A percentile compares a stretch with the other conserved stretches of the same genome.
Evolutionary conservation across 2,797 vertebrate genomes (phyloP).

Genomic region (Anableps anableps): DNA sequence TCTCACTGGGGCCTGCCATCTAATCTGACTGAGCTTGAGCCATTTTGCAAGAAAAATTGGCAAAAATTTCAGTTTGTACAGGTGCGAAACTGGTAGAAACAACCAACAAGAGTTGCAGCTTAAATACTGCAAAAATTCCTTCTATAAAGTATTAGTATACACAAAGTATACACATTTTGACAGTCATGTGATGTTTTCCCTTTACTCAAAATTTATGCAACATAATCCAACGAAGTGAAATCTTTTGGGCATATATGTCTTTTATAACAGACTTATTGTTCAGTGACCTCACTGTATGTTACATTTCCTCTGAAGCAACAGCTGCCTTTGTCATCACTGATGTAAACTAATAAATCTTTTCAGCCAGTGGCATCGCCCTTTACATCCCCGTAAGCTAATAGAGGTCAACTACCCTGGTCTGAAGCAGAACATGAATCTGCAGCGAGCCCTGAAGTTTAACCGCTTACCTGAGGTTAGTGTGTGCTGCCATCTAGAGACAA

Average conservation of each 20-base stretch:
- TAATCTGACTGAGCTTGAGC: not conserved
- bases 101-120: not conserved
- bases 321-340: not conserved
- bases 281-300: not conserved
- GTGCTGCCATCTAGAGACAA: slow-evolving; percentile 69
- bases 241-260: not conserved
- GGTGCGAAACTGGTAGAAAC: not conserved
- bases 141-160: not conserved
- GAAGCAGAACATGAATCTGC: slow-evolving; percentile 89
- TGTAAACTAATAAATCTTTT: slow-evolving; percentile 24
- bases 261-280: not conserved
- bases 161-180: not conserved
- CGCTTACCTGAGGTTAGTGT: slow-evolving; percentile 88
- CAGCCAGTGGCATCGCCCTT: slow-evolving; percentile 92
- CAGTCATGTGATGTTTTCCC: not conserved
- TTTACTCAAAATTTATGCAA: not conserved
- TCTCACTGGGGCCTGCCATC: not conserved
- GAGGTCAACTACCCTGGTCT: slow-evolving; percentile 91
- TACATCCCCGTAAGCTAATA: slow-evolving; percentile 91
- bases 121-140: not conserved
- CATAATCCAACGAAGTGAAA: not conserved
- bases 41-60: not conserved
- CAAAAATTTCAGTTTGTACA: not conserved
- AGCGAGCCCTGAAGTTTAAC: slow-evolving; percentile 90
- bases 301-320: not conserved